Evolutionary conservation across 2,888 invertebrate genomes (phyloP), one percentile per base, ranked within the genome.

Genomic region (Anarsia innoxiella): DNA sequence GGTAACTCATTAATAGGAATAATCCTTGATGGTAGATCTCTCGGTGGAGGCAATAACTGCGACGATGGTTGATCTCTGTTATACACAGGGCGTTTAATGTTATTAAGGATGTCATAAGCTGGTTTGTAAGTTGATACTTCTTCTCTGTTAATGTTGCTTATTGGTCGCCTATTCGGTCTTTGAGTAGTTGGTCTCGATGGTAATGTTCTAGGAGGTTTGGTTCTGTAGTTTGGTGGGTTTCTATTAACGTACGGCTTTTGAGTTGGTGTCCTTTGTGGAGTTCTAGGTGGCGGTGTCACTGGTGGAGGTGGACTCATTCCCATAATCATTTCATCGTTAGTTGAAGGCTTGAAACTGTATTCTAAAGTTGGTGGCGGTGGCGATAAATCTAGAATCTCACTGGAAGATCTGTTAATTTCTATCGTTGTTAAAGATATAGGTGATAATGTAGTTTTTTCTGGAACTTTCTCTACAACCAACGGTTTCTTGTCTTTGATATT

Each of bases 271-370:
- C 76, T 68, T 1, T 66, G 52, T 30, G 74, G 74, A 8, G 53
- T 47, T 48, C 72, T 68, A 16, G 64, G 54, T 14, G 73, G 49
- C 14, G 70, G 64, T 1, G 64, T 68, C 2, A 16, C 27, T 12
- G 78, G 75, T 36, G 86, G 86, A 9, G 87, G 87, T 27, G 87
- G 87, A 53, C 77, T 86, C 75, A 87, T 83, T 1, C 87, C 87
- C 82, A 86, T 80, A n/a, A 87, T 86, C 59, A 68, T 72, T 40
- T 86, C 85, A 60, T 82, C 77, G 45, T 75, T 77, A 6, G 68
- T 73, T 8, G 82, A 71, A 9, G 83, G 75, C 37, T 77, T 82
- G 32, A 78, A 80, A 42, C 63, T 80, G 39, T 76, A 78, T 46
- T 80, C 76, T 45, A 73, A 55, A 1, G 75, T 77, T 4, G 79